phyloP scores from a whole-genome alignment of 2,888 invertebrate species.

The Elgonia sp. region DNA sequence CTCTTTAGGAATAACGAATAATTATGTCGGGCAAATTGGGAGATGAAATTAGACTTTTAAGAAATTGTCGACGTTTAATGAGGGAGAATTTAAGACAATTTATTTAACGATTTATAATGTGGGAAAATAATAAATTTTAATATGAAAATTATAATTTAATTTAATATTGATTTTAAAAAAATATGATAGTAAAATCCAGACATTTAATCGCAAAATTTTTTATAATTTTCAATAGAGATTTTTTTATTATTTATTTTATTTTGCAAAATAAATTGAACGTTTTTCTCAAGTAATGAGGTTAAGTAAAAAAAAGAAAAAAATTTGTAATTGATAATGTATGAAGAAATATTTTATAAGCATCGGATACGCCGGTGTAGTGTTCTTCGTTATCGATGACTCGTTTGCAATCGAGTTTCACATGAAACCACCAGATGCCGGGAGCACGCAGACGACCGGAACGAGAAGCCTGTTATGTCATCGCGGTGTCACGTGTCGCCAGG shows the following conservation, averaged over 20 bases:
- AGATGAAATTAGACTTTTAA: not conserved
- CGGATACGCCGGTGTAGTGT: constrained; percentile 20
- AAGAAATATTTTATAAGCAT: not conserved
- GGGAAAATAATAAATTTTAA: not conserved
- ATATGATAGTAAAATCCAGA: too few relatives aligned
- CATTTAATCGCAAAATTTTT: too few relatives aligned
- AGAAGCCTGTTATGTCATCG: constrained; percentile 58
- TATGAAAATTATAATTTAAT: too few relatives aligned
- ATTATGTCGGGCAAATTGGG: constrained; percentile 27
- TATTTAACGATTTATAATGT: not conserved
- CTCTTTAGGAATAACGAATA: constrained; percentile 23
- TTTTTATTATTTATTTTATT: too few relatives aligned
- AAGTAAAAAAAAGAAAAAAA: not conserved
- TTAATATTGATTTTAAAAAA: too few relatives aligned
- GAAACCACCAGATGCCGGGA: constrained; percentile 60
- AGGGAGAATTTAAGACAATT: not conserved
- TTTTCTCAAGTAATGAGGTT: too few relatives aligned
- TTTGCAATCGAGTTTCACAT: constrained; percentile 30
- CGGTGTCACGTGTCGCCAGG: constrained; percentile 58
- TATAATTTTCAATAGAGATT: too few relatives aligned
- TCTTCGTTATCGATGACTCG: constrained; percentile 58
- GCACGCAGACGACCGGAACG: constrained; percentile 28
- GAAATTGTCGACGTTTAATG: not conserved
- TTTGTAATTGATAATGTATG: not conserved
- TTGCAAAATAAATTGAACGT: too few relatives aligned